Conservation (phyloP, 2,888 invertebrate species). For the Anodontia alba region DNA sequence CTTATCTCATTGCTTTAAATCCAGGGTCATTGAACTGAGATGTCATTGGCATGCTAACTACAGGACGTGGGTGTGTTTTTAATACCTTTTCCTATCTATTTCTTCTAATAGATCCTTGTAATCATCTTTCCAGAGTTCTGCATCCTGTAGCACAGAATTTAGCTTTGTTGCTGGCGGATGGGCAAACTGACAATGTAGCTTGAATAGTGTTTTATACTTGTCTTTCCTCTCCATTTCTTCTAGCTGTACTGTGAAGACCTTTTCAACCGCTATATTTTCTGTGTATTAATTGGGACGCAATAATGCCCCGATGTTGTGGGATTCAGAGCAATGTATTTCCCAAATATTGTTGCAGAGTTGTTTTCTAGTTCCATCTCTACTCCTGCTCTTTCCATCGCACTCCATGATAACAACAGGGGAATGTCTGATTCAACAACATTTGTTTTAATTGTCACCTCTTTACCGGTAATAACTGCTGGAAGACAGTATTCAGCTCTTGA, state of each 20-base stretch:
- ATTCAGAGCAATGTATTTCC: constrained; percentile 14
- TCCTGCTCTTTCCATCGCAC: constrained; percentile 37
- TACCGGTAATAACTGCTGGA: constrained; percentile 18
- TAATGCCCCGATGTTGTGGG: not conserved
- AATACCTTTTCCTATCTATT: constrained; percentile 16
- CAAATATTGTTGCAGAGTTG: constrained; percentile 29
- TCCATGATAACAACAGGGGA: constrained; percentile 34
- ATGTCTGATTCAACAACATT: constrained; percentile 50
- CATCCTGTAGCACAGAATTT: constrained; percentile 34
- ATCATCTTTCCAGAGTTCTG: constrained; percentile 44
- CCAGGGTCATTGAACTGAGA: constrained; percentile 22
- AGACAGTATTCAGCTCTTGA: constrained; percentile 35
- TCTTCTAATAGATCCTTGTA: constrained; percentile 23
- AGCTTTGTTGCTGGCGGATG: not conserved
- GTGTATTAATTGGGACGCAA: not conserved
- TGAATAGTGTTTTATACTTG: constrained; percentile 18
- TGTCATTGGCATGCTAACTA: constrained; percentile 38
- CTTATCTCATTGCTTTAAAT: constrained; percentile 24
- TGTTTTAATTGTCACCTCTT: not conserved
- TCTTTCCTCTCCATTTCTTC: constrained; percentile 21
- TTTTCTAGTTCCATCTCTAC: constrained; percentile 33
- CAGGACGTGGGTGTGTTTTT: constrained; percentile 43
- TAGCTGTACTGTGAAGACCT: constrained; percentile 33
- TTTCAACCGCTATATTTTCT: constrained; percentile 30
- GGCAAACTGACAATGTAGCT: constrained; percentile 59